Base-by-base conservation (phyloP, 1,140 invertebrate species). In the Drosophila teissieri region DNA sequence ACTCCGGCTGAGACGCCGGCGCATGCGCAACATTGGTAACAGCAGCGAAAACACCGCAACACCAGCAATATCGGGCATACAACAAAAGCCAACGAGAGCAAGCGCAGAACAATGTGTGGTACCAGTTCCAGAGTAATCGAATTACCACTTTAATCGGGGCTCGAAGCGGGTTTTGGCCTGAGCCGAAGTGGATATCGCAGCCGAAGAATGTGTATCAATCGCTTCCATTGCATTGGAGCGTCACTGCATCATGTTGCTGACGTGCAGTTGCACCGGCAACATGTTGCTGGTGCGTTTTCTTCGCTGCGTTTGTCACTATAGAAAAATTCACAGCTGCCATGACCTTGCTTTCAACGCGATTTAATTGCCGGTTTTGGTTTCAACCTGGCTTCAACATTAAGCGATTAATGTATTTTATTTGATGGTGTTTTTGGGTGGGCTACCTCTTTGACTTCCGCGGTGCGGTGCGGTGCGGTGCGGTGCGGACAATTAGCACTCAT, bases 131-230 rank as follows among this genome's bases (percentile, higher is more conserved):
- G 37, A 39, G 37, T 89, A 88, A 89, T 89, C 84, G 85, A 80
- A 89, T 89, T 89, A 89, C 84, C 78, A 63, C 80, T 73, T 74
- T 89, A 90, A 89, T 89, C 84, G 84, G 61, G 76, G 84, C 84
- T 89, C 68, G 48, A 89, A 88, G 72, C 84, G 64, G 57, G 79
- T 89, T 89, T 89, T 57, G 60, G 73, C 73, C 74, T 73, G 62
- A 79, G 80, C 79, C 69, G 79, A 73, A 83, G 80, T 64, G 61
- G 37, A 51, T 52, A 49, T 39, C 77, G 31, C 46, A 51, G 62
- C 61, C 54, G 75, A 76, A 78, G 75, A 77, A 78, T 73, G 69
- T 62, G 79, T 72, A 78, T 78, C 75, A 70, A 64, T 73, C 54
- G 61, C 37, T 55, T 46, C 19, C 31, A 57, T 60, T 40, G 48